Percentiles rank a stretch among this genome's conserved stretches.
Evolutionary conservation across 2,888 invertebrate genomes (phyloP).

Genomic region (Cephus pulcher): DNA sequence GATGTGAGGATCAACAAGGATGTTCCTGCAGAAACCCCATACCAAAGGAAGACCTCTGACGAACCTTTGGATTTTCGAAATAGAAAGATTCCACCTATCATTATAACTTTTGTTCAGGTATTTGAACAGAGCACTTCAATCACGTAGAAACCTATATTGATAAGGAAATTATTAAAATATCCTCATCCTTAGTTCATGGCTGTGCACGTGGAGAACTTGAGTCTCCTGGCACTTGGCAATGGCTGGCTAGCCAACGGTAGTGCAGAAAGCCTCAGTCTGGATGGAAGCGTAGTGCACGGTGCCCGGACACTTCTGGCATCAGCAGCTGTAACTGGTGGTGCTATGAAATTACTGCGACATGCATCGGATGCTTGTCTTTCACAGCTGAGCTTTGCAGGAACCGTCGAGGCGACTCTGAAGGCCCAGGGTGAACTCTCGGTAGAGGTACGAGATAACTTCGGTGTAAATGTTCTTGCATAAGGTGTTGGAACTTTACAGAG

Average conservation of each 20-base stretch:
- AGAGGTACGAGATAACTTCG: slow-evolving; percentile 70
- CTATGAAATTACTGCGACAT: slow-evolving; percentile 72
- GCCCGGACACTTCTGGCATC: slow-evolving; percentile 79
- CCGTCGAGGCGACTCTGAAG: slow-evolving; percentile 81
- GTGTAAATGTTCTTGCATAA: background rate
- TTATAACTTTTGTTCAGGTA: slow-evolving; percentile 88
- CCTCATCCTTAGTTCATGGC: slow-evolving; percentile 79
- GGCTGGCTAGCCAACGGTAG: slow-evolving; percentile 79
- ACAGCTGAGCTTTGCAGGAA: slow-evolving; percentile 79
- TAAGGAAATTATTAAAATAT: slow-evolving; percentile 11
- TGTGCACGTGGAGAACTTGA: slow-evolving; percentile 81
- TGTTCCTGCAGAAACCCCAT: slow-evolving; percentile 63
- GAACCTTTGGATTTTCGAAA: slow-evolving; percentile 76
- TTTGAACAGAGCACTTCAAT: background rate
- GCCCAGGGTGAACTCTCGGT: slow-evolving; percentile 88
- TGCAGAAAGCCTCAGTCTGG: slow-evolving; percentile 77
- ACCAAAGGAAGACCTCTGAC: slow-evolving; percentile 38
- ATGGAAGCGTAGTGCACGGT: slow-evolving; percentile 78
- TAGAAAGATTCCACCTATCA: slow-evolving; percentile 81
- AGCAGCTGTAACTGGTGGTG: slow-evolving; percentile 74
- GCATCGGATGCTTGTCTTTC: slow-evolving; percentile 76
- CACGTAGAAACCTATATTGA: slow-evolving; percentile 4
- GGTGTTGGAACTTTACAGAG: background rate
- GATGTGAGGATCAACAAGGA: slow-evolving; percentile 86
- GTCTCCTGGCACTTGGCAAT: slow-evolving; percentile 74